Percentiles rank a stretch among this genome's conserved stretches.
Conservation (phyloP, 1,140 invertebrate species). For the Meloidogyne floridensis region DNA sequence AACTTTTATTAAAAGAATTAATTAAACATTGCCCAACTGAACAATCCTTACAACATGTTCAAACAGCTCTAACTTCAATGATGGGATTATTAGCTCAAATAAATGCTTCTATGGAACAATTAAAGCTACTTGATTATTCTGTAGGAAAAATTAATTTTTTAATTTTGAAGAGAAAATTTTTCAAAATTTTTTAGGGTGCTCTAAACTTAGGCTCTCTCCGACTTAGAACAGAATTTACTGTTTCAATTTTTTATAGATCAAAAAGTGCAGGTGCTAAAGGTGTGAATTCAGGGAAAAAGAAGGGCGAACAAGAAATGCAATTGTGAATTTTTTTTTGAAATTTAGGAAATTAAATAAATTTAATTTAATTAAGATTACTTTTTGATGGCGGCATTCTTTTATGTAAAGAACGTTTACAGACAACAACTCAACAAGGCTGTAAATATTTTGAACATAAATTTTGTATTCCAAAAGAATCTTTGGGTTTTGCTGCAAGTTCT, state of each 20-base stretch:
- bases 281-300: background rate
- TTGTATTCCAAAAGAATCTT: conserved; percentile 51
- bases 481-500: conserved; percentile 59
- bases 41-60: conserved; percentile 47
- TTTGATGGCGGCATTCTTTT: conserved; percentile 64
- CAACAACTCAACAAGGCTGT: conserved; percentile 43
- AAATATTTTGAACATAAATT: conserved; percentile 65
- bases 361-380: conserved; percentile 48
- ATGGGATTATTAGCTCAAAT: conserved; percentile 60
- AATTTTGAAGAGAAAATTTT: background rate
- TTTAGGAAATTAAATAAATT: too few relatives aligned
- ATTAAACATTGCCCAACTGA: conserved; percentile 47
- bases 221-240: conserved; percentile 55
- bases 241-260: conserved; percentile 54
- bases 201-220: conserved; percentile 57
- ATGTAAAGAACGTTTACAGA: conserved; percentile 58
- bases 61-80: conserved; percentile 56
- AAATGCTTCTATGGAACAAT: conserved; percentile 63
- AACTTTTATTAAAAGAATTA: conserved; percentile 87
- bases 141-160: conserved; percentile 33
- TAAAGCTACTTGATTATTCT: conserved; percentile 63
- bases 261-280: conserved; percentile 25
- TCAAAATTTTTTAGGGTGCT: conserved; percentile 54
- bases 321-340: background rate
- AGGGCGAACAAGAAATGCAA: conserved; percentile 15